Evolutionary conservation across 2,797 vertebrate species (phyloP), one percentile per base, ranked within the genome.

Genomic region (Podarcis lilfordi): DNA sequence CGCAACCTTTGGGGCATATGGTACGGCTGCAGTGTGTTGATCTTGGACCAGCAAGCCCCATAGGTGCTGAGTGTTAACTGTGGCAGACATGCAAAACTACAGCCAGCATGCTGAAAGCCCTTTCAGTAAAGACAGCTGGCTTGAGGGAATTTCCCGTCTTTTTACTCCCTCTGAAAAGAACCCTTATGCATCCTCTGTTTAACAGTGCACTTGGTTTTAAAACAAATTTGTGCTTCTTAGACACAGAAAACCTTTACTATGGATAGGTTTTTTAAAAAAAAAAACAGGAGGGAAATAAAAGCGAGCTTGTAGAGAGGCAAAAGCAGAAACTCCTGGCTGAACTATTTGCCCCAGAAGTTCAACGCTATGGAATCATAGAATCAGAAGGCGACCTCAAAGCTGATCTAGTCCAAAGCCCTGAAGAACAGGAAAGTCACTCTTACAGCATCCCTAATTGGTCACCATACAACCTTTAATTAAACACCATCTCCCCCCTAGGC

Each of bases 21-120:
- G 23, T 6, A 66, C 37, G 64, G 69, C 1, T 90, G 61, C 78
- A 37, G 6, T 10, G 61, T 81, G 75, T 37, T 80, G 91, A 87
- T 89, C 87, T 71, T 82, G 80, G 87, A 86, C 81, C 27, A n/a
- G 32, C 19, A 84, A 45, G 35, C 23, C 71, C 17, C 86, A 50
- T 83, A 85, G 45, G 82, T 88, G 35, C 40, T 86, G 86, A 89
- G 27, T 89, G 80, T 40, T 86, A 87, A 25, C 43, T 86, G 15
- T 82, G 50, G 43, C 78, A 88, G 37, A 74, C 66, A 86, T 27
- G 86, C 17, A 81, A 79, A 90, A 77, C 64, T 86, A 37, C 80
- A 83, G 35, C 27, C 82, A 45, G 21, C 25, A 13, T 27, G 71
- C 25, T 66, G n/a, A 92, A 92, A 45, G 35, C 29, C 13, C 32